phyloP scores from a whole-genome alignment of 2,113 vertebrate species.

The Poecilia latipinna region DNA sequence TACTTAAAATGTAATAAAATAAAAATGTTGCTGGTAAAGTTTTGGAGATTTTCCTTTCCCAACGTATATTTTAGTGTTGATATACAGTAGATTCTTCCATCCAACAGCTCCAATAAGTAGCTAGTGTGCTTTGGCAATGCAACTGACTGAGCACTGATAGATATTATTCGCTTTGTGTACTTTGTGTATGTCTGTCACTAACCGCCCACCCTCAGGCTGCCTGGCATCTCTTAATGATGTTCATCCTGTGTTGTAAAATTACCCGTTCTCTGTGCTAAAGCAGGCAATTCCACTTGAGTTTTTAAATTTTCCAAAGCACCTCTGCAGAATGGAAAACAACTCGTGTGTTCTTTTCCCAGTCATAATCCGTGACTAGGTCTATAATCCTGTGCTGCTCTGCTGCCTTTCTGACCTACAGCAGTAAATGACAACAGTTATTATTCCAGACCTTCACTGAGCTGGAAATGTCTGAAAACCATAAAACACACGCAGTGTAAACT shows the following conservation, averaged over 20 bases:
- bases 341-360: not conserved
- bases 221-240: not conserved
- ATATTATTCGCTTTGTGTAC: not conserved
- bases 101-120: not conserved
- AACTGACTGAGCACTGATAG: not conserved
- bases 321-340: conserved; percentile 40
- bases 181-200: not conserved
- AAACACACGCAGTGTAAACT: not conserved
- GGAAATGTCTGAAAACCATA: not conserved
- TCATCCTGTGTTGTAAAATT: conserved; percentile 15
- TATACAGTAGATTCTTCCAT: not conserved
- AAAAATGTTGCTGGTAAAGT: not conserved
- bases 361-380: conserved; percentile 21
- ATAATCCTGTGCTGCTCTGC: conserved; percentile 1
- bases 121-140: not conserved
- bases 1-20: too few species aligned
- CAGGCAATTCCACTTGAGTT: conserved; percentile 22
- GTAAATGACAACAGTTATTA: not conserved
- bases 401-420: not conserved
- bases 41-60: not conserved
- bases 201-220: not conserved
- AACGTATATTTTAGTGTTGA: not conserved
- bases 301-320: conserved; percentile 32
- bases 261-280: conserved; percentile 1
- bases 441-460: not conserved